Conservation (phyloP, 2,888 invertebrate genomes). For the Drosophila engyochracea region DNA sequence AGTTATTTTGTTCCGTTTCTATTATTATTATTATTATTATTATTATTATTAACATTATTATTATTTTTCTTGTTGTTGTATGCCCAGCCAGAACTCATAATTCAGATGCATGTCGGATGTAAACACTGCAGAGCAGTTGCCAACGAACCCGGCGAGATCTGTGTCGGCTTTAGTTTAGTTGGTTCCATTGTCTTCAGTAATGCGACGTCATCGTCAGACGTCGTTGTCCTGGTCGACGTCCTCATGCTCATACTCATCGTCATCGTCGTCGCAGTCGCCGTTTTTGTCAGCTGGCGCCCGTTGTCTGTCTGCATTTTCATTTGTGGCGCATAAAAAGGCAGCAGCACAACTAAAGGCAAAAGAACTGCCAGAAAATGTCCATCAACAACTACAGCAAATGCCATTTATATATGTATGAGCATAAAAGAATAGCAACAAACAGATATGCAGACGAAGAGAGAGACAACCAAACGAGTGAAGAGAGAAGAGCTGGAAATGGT, state of each 20-base stretch:
- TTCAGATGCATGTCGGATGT: constrained; percentile 75
- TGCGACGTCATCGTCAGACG: constrained; percentile 78
- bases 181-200: constrained; percentile 72
- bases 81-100: constrained; percentile 61
- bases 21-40: constrained; percentile 7
- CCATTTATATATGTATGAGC: constrained; percentile 45
- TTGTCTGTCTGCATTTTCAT: constrained; percentile 81
- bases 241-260: constrained; percentile 24
- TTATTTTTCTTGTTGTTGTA: constrained; percentile 5
- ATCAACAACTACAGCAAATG: constrained; percentile 70
- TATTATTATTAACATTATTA: constrained; percentile 26
- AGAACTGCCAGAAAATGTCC: constrained; percentile 81
- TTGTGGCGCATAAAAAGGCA: constrained; percentile 76
- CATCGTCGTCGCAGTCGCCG: constrained; percentile 6
- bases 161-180: constrained; percentile 69
- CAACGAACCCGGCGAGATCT: constrained; percentile 70
- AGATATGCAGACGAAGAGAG: constrained; percentile 28
- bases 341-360: constrained; percentile 59
- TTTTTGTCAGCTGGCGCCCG: constrained; percentile 71
- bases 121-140: constrained; percentile 62
- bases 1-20: constrained; percentile 35
- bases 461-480: neutral
- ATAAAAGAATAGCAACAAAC: constrained; percentile 59
- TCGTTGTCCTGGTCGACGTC: constrained; percentile 58
- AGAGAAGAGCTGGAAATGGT: constrained; percentile 15